Evolutionary conservation across 2,797 vertebrate species (phyloP).

Genomic region (Megalops cyprinoides): DNA sequence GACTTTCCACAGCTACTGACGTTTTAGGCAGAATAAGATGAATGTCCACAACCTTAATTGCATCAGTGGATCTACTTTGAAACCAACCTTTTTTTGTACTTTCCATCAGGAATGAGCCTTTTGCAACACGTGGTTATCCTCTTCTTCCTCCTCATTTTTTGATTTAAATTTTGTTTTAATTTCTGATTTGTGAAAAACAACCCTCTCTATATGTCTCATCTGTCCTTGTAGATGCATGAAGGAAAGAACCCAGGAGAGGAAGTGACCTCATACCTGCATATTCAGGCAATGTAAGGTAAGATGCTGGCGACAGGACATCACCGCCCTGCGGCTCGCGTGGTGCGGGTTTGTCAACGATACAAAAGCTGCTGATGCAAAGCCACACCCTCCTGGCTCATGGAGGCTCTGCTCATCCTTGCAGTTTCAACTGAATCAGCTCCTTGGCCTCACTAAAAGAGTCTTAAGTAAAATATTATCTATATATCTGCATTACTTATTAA

Average conservation of each 20-base stretch:
- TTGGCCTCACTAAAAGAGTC: slow-evolving; percentile 61
- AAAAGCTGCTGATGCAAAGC: slow-evolving; percentile 6
- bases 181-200: neutral
- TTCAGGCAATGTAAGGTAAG: slow-evolving; percentile 12
- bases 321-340: neutral
- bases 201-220: neutral
- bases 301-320: neutral
- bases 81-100: neutral
- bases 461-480: slow-evolving; percentile 73
- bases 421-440: slow-evolving; percentile 62
- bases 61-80: neutral
- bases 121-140: neutral
- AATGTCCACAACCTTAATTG: slow-evolving; percentile 2
- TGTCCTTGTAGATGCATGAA: neutral
- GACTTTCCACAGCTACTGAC: neutral
- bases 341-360: neutral
- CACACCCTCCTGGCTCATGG: slow-evolving; percentile 48
- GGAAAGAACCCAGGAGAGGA: neutral
- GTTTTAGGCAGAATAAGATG: neutral
- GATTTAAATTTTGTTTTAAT: neutral
- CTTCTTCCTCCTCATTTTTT: neutral
- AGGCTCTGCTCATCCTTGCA: slow-evolving; percentile 59
- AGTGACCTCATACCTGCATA: neutral
- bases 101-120: neutral
- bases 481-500: slow-evolving; percentile 79